phyloP scores from a whole-genome alignment of 2,113 vertebrate genomes.

The Pteropus alecto region DNA sequence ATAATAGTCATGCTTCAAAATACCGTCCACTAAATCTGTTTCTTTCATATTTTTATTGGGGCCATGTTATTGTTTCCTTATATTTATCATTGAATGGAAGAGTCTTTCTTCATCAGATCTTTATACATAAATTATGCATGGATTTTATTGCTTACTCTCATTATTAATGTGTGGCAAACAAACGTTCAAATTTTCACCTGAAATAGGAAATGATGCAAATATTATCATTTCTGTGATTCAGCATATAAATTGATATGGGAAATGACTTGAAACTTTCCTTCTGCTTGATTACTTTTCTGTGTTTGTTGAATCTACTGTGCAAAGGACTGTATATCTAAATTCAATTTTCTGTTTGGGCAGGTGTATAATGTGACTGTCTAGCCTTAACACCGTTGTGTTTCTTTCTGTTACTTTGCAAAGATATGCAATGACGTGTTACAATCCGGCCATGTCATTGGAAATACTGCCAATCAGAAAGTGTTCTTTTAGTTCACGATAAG shows the following conservation, averaged over 20 bases:
- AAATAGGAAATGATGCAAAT: not conserved
- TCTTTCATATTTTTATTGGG: not conserved
- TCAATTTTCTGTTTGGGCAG: not conserved
- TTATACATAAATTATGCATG: not conserved
- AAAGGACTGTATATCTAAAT: not conserved
- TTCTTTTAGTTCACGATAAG: not conserved
- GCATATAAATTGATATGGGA: not conserved
- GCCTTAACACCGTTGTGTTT: not conserved
- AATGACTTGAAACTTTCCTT: not conserved
- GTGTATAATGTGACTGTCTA: not conserved
- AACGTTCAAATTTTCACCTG: not conserved
- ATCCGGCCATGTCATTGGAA: not conserved
- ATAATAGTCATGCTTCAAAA: not conserved
- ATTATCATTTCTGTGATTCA: not conserved
- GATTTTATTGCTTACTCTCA: not conserved
- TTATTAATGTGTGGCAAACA: not conserved
- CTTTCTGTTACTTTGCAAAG: not conserved
- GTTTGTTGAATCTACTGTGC: not conserved
- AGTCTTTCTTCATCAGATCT: not conserved
- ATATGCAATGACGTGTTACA: not conserved
- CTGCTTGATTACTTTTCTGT: not conserved
- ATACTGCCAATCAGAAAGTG: not conserved
- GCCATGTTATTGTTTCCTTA: not conserved
- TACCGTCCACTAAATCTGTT: not conserved
- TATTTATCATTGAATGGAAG: not conserved